These are phyloP conservation scores for Bugulina stolonifera DNA, from an alignment of 2,888 invertebrate species.

Conservation along the genomic window DNA sequence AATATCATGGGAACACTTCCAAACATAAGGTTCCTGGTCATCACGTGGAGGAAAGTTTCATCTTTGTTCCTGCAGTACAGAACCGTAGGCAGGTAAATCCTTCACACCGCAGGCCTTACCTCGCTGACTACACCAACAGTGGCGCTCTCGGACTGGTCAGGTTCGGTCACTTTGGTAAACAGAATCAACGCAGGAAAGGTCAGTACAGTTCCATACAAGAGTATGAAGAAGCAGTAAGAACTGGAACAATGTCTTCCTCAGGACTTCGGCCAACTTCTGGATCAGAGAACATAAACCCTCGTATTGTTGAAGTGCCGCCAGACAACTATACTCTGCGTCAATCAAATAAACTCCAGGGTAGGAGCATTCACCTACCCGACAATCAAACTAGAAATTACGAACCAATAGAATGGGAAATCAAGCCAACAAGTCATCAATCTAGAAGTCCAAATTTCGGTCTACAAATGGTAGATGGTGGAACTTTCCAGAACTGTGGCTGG, in stretches of 20 bases:
- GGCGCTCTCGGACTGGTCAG: neutral
- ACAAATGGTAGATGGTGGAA: neutral
- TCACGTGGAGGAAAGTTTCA: too few relatives aligned
- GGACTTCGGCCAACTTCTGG: neutral
- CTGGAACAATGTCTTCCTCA: neutral
- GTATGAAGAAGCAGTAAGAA: conserved; percentile 19
- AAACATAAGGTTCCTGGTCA: too few relatives aligned
- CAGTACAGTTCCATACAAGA: conserved; percentile 14
- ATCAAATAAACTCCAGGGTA: neutral
- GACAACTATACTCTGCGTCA: neutral
- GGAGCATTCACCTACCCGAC: neutral
- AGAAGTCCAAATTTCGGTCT: too few relatives aligned
- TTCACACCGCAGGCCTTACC: too few relatives aligned
- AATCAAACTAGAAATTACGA: neutral
- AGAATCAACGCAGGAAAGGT: neutral
- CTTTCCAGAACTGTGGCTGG: neutral
- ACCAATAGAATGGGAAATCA: neutral
- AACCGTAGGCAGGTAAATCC: too few relatives aligned
- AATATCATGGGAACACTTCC: too few relatives aligned
- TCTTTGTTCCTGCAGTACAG: too few relatives aligned
- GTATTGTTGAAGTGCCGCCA: neutral
- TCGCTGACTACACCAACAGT: too few relatives aligned
- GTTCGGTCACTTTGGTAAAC: neutral
- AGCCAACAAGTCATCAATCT: neutral
- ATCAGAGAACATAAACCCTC: neutral